Conservation (phyloP, 2,888 invertebrate genomes). For the Drosophila yooni region DNA sequence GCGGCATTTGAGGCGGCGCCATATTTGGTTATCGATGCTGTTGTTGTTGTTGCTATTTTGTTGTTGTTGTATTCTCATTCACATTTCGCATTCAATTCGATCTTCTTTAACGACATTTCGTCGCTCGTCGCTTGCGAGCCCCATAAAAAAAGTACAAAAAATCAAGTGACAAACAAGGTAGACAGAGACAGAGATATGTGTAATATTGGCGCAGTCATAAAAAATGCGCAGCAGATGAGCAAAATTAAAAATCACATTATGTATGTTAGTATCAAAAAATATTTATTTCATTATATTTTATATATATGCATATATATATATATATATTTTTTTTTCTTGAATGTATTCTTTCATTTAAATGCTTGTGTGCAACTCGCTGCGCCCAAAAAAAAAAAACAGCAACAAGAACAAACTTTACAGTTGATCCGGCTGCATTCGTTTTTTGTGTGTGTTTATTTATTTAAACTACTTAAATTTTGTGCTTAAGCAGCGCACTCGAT, state of each 20-base stretch:
- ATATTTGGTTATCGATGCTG: slow-evolving; percentile 60
- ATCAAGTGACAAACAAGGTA: slow-evolving; percentile 43
- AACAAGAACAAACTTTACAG: slow-evolving; percentile 30
- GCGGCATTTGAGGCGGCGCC: slow-evolving; percentile 62
- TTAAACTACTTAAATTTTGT: slow-evolving; percentile 78
- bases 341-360: slow-evolving; percentile 36
- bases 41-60: slow-evolving; percentile 17
- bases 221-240: slow-evolving; percentile 54
- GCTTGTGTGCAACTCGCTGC: slow-evolving; percentile 28
- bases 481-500: slow-evolving; percentile 75
- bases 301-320: not conserved
- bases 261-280: slow-evolving; percentile 44
- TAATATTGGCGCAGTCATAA: slow-evolving; percentile 34
- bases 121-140: slow-evolving; percentile 30
- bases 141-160: slow-evolving; percentile 58
- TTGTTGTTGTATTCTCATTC: slow-evolving; percentile 51
- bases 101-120: slow-evolving; percentile 75
- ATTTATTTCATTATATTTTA: slow-evolving; percentile 2
- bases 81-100: slow-evolving; percentile 72
- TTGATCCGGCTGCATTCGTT: slow-evolving; percentile 45
- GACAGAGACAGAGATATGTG: slow-evolving; percentile 15
- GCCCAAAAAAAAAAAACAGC: slow-evolving; percentile 24
- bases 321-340: slow-evolving; percentile 13
- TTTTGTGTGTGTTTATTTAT: slow-evolving; percentile 63
- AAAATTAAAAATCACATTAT: slow-evolving; percentile 43